A percentile compares a stretch with the other conserved stretches of the same genome.
Conservation (phyloP, 2,888 invertebrate species). For the Xestia ashworthii region DNA sequence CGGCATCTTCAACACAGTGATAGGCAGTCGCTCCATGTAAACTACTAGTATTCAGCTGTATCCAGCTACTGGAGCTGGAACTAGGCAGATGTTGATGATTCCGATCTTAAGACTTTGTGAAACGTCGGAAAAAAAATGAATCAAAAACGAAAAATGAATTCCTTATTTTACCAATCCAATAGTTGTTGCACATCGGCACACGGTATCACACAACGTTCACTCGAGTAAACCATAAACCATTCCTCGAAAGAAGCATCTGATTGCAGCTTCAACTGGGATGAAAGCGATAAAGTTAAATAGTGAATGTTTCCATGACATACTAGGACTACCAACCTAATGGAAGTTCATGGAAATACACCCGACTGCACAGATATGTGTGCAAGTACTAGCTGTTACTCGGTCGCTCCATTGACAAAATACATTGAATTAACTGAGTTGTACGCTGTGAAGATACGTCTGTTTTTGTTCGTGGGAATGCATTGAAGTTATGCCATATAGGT, state of each 20-base stretch:
- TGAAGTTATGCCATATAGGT: too few species aligned
- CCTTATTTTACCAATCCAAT: not conserved
- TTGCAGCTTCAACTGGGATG: not conserved
- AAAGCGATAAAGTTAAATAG: conserved; percentile 22
- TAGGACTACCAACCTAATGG: not conserved
- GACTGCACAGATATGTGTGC: too few species aligned
- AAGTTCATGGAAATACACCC: conserved; percentile 16
- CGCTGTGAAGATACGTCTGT: not conserved
- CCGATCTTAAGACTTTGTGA: not conserved
- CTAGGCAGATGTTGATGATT: not conserved
- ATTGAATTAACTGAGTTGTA: conserved; percentile 7
- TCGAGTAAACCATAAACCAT: not conserved
- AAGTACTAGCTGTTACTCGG: conserved; percentile 1
- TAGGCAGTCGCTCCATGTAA: not conserved
- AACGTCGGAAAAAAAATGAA: not conserved
- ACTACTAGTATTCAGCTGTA: not conserved
- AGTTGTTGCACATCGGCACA: not conserved
- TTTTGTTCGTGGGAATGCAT: not conserved
- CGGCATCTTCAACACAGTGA: not conserved
- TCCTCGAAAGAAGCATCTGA: not conserved
- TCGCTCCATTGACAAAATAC: conserved; percentile 14
- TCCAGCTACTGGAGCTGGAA: not conserved
- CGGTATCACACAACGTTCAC: not conserved
- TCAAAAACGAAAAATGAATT: not conserved
- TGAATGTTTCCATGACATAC: not conserved